Percentiles rank a stretch among this genome's conserved stretches.
These are phyloP conservation scores for Halocaridina rubra DNA, from an alignment of 2,888 invertebrate species.

Conservation along the genomic window DNA sequence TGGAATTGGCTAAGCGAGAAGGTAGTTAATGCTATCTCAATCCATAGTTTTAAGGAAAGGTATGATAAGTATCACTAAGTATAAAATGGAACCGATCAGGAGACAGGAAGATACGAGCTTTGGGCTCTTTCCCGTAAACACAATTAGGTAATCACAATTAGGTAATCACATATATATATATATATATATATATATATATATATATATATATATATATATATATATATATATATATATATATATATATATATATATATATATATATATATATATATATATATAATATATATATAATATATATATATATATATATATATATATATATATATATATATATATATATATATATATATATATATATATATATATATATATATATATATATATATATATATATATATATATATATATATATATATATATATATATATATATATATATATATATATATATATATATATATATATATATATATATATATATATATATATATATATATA, in stretches of 20 bases:
- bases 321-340: background rate
- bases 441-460: background rate
- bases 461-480: background rate
- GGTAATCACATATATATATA: background rate
- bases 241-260: background rate
- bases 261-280: background rate
- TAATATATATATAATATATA: background rate
- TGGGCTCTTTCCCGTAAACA: too few relatives aligned
- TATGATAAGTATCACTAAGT: too few relatives aligned
- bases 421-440: background rate
- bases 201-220: background rate
- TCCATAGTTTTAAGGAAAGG: too few relatives aligned
- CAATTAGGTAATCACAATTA: too few relatives aligned
- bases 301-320: background rate
- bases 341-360: slow-evolving; percentile 13
- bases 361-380: slow-evolving; percentile 18
- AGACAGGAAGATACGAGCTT: too few relatives aligned
- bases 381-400: slow-evolving; percentile 3
- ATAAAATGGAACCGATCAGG: too few relatives aligned
- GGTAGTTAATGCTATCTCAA: too few relatives aligned
- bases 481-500: background rate
- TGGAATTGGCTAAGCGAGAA: too few relatives aligned
- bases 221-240: background rate
- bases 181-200: background rate
- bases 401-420: background rate